A percentile compares a stretch with the other conserved stretches of the same genome.
Evolutionary conservation across 2,113 vertebrate species (phyloP).

Genomic region (Myanophis thanlyinensis): DNA sequence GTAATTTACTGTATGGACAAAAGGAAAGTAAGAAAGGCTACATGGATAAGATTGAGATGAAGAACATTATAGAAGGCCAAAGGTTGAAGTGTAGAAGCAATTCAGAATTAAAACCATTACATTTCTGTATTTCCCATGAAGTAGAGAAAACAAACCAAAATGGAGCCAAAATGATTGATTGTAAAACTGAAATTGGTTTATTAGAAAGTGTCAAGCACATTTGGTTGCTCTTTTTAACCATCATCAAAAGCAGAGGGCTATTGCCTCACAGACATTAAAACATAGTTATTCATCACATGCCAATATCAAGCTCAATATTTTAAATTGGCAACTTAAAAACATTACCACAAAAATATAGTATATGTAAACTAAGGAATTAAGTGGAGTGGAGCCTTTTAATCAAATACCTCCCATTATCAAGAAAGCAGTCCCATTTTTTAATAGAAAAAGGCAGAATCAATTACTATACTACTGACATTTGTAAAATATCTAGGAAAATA

Average conservation of each 20-base stretch:
- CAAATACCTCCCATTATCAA: slow-evolving; percentile 19
- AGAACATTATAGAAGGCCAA: not conserved
- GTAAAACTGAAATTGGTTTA: slow-evolving; percentile 61
- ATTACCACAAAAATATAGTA: slow-evolving; percentile 45
- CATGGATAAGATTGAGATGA: not conserved
- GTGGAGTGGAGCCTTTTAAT: slow-evolving; percentile 8
- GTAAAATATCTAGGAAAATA: not conserved
- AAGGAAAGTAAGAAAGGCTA: not conserved
- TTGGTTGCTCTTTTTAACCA: slow-evolving; percentile 45
- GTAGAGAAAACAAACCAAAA: not conserved
- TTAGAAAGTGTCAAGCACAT: slow-evolving; percentile 67
- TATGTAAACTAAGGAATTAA: slow-evolving; percentile 43
- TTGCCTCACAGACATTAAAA: slow-evolving; percentile 23
- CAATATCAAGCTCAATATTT: slow-evolving; percentile 50
- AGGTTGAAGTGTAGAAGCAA: not conserved
- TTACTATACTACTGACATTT: not conserved
- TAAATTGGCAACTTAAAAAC: slow-evolving; percentile 49
- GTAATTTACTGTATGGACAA: not conserved
- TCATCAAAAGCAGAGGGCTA: not conserved
- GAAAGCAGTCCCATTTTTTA: slow-evolving; percentile 19
- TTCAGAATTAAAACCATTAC: not conserved
- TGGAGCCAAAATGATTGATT: slow-evolving; percentile 15
- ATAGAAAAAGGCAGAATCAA: not conserved
- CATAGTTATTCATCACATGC: slow-evolving; percentile 20
- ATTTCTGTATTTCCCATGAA: fast-evolving